phyloP scores from a whole-genome alignment of 2,888 invertebrate genomes.

The Drosophila peninsularis region DNA sequence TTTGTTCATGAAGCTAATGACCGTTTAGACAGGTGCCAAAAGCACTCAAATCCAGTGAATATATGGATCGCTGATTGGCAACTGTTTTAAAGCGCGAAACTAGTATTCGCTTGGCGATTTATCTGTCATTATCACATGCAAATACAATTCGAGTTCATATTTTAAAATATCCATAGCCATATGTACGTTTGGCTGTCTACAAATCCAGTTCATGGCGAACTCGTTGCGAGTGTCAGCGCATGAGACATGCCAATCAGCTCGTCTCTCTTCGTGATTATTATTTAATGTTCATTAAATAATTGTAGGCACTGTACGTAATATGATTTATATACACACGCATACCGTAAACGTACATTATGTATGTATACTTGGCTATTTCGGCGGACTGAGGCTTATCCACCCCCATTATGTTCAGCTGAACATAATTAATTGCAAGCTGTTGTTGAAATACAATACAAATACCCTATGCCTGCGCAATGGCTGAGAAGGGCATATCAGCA shows the following conservation, averaged over 20 bases:
- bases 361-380: not conserved
- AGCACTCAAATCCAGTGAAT: constrained; percentile 1
- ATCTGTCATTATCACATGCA: constrained; percentile 31
- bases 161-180: constrained; percentile 35
- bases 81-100: constrained; percentile 15
- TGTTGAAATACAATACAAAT: constrained; percentile 61
- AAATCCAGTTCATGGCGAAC: constrained; percentile 71
- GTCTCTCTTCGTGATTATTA: constrained; percentile 66
- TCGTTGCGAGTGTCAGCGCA: constrained; percentile 42
- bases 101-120: constrained; percentile 40
- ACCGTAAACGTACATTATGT: not conserved
- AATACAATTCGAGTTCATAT: constrained; percentile 33
- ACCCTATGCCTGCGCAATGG: not conserved
- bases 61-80: not conserved
- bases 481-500: not conserved
- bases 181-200: not conserved
- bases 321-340: constrained; percentile 25
- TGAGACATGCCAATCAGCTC: constrained; percentile 60
- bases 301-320: constrained; percentile 61
- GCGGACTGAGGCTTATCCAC: not conserved
- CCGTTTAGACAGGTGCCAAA: constrained; percentile 56
- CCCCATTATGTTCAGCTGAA: constrained; percentile 28
- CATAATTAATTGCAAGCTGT: constrained; percentile 70
- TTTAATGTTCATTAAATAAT: constrained; percentile 76
- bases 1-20: constrained; percentile 48